Conservation (phyloP, 2,888 invertebrate genomes). For the Petrophora chlorosata region DNA sequence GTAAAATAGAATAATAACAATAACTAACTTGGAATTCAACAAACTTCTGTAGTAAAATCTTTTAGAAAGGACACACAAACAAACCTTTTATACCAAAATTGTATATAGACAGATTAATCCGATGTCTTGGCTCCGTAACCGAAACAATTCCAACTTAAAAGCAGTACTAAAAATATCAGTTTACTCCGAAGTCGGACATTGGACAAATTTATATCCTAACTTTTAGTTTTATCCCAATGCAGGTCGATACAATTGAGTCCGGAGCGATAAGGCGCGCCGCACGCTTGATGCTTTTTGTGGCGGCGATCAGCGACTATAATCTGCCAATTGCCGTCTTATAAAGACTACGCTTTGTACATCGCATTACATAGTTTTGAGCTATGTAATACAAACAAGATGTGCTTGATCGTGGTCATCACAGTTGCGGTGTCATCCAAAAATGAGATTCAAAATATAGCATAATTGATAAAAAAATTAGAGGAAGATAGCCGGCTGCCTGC, state of each 20-base stretch:
- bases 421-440: no score
- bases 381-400: no score
- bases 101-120: constrained; percentile 27
- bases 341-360: no score
- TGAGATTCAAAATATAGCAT: no score
- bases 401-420: no score
- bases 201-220: constrained; percentile 64
- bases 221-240: constrained; percentile 57
- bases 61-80: background rate
- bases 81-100: background rate
- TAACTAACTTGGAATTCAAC: no score
- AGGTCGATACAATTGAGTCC: constrained; percentile 59
- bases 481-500: no score
- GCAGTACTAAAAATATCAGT: constrained; percentile 36
- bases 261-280: constrained; percentile 19
- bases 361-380: no score
- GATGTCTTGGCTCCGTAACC: constrained; percentile 31
- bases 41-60: background rate
- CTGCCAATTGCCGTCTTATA: no score
- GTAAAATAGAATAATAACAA: no score
- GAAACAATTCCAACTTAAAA: constrained; percentile 39
- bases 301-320: no score
- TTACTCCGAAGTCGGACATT: constrained; percentile 40
- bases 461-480: no score
- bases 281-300: background rate